Base-by-base conservation (phyloP, 2,113 vertebrate genomes). In the Anser brachyrhynchus region DNA sequence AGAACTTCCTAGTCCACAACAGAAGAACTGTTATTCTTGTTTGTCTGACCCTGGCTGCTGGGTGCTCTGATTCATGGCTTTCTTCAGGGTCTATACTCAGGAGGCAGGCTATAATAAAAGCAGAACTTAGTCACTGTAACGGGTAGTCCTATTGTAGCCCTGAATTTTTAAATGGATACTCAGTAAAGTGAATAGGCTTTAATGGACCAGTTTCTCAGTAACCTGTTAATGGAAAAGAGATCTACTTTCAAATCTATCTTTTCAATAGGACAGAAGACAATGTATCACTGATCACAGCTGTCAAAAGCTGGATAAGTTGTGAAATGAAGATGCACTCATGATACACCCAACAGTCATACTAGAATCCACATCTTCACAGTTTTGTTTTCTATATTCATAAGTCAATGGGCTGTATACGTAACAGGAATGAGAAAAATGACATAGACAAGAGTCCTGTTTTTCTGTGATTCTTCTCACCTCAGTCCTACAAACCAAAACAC, bases 401-500 rank as follows among this genome's bases (percentile, higher is more conserved):
- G 17, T 43, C 14, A 41, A n/a, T 0, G 3, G 43, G 29, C 14
- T 62, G 22, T 51, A 43, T 87, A 86, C 5, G 0, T 74, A 84
- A 82, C 11, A 87, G 22, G 26, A 91, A 70, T 37, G 17, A 84
- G 33, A 91, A 84, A 72, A 89, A 69, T 58, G 0, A 57, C 23
- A 28, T 4, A 67, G 46, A 10, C 5, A 62, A 9, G 14, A 86
- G 77, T 57, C 41, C 35, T 55, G 8, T 54, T 93, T 95, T 95
- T 87, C 80, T 89, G 49, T 64, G 64, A 69, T 67, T 46, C 46
- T 88, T 94, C 62, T 89, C 64, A 85, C 37, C 43, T 95, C 72
- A 94, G 6, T 89, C 57, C 87, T 94, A 80, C 67, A 87, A 92
- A 75, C 52, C n/a, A 93, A 96, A 95, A 67, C 51, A 85, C 43